These are phyloP conservation scores for Phoronis australis DNA, from an alignment of 2,888 invertebrate genomes.

Conservation along the genomic window DNA sequence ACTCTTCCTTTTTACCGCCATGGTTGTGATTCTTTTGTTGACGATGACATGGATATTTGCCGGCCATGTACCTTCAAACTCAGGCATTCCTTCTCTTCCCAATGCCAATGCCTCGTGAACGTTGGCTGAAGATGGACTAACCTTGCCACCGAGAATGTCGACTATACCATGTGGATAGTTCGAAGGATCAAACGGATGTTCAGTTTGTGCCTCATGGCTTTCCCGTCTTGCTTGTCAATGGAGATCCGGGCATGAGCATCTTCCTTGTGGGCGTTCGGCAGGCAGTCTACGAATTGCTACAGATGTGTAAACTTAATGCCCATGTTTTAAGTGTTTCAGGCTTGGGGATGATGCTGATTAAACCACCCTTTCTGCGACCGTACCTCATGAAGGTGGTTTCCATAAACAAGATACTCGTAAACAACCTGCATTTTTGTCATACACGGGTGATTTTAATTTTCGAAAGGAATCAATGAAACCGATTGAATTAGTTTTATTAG, in stretches of 20 bases:
- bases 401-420: constrained; percentile 25
- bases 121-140: constrained; percentile 7
- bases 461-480: too few relatives aligned
- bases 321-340: constrained; percentile 17
- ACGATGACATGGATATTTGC: constrained; percentile 9
- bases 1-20: constrained; percentile 6
- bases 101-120: constrained; percentile 11
- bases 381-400: constrained; percentile 27
- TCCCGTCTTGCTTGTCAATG: constrained; percentile 11
- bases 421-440: too few relatives aligned
- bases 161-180: constrained; percentile 4
- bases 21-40: constrained; percentile 3
- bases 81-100: constrained; percentile 7
- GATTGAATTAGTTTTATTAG: too few relatives aligned
- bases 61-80: constrained; percentile 12
- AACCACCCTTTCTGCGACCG: constrained; percentile 20
- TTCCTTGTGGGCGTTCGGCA: constrained; percentile 13
- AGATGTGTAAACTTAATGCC: constrained; percentile 19
- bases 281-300: background rate
- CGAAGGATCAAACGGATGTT: constrained; percentile 9
- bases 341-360: constrained; percentile 23
- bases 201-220: constrained; percentile 7
- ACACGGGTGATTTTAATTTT: too few relatives aligned
- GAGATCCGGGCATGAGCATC: constrained; percentile 8
- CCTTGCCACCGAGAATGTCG: constrained; percentile 9